phyloP scores from a whole-genome alignment of 2,888 invertebrate genomes.

The Mycalesis mineus region DNA sequence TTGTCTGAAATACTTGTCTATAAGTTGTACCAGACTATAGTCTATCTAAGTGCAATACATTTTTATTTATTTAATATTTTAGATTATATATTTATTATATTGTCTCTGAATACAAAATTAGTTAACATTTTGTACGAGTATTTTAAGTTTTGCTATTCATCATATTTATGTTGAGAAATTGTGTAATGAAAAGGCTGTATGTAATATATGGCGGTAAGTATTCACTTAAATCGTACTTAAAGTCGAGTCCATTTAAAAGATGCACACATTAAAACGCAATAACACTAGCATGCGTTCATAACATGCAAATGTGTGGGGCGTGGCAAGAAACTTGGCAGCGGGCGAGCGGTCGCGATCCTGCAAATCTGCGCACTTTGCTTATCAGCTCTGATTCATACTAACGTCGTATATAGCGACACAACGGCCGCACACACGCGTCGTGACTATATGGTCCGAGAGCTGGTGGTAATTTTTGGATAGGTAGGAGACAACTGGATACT shows the following conservation, averaged over 20 bases:
- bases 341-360: conserved; percentile 56
- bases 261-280: conserved; percentile 41
- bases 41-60: no score
- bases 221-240: conserved; percentile 29
- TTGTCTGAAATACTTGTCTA: no score
- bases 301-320: conserved; percentile 68
- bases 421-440: conserved; percentile 37
- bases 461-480: no score
- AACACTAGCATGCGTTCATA: conserved; percentile 47
- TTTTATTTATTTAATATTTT: no score
- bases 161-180: background rate
- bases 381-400: conserved; percentile 72
- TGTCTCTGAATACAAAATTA: background rate
- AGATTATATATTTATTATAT: no score
- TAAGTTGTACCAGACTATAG: no score
- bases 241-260: conserved; percentile 28
- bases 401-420: conserved; percentile 42
- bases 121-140: background rate
- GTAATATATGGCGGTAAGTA: conserved; percentile 18
- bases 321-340: conserved; percentile 68
- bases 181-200: background rate
- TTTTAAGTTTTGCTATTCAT: no score
- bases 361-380: conserved; percentile 68
- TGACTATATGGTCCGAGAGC: no score
- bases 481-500: no score